A percentile compares a stretch with the other conserved stretches of the same genome.
These are phyloP conservation scores for Tachina grossa DNA, from an alignment of 2,888 invertebrate genomes.

Conservation along the genomic window DNA sequence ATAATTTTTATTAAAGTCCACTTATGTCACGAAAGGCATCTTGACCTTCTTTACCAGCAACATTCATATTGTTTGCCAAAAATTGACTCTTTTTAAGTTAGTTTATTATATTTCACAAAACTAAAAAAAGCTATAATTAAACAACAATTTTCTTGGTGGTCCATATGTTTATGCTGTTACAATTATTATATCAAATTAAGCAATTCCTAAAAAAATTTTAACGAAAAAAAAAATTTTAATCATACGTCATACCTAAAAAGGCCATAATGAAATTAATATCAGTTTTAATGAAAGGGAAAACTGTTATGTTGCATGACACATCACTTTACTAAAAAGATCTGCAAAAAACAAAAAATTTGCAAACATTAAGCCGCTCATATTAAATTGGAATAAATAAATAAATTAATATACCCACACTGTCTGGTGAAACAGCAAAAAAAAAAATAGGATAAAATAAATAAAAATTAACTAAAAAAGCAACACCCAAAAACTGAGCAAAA, in stretches of 20 bases:
- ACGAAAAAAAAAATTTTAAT: conserved; percentile 26
- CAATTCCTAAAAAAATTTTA: conserved; percentile 30
- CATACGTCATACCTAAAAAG: conserved; percentile 11
- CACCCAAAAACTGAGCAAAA: conserved; percentile 30
- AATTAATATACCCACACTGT: conserved; percentile 67
- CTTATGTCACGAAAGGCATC: too few species aligned
- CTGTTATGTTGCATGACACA: conserved; percentile 66
- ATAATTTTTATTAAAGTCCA: too few species aligned
- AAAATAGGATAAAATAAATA: conserved; percentile 1
- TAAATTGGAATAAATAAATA: conserved; percentile 65
- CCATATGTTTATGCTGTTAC: conserved; percentile 21
- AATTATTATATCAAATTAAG: conserved; percentile 47
- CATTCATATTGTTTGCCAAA: not conserved
- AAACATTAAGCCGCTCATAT: conserved; percentile 50
- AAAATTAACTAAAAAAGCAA: conserved; percentile 29
- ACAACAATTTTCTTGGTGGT: conserved; percentile 13
- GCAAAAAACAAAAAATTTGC: conserved; percentile 8
- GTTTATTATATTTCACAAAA: not conserved
- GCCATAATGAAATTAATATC: conserved; percentile 22
- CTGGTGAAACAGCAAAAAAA: conserved; percentile 36
- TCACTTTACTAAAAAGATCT: conserved; percentile 36
- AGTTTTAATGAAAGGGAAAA: conserved; percentile 59
- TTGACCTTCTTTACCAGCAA: not conserved
- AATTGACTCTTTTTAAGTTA: conserved; percentile 7
- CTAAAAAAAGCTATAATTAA: not conserved